Base-by-base conservation (phyloP, 1,140 invertebrate genomes). In the Caenorhabditis remanei region DNA sequence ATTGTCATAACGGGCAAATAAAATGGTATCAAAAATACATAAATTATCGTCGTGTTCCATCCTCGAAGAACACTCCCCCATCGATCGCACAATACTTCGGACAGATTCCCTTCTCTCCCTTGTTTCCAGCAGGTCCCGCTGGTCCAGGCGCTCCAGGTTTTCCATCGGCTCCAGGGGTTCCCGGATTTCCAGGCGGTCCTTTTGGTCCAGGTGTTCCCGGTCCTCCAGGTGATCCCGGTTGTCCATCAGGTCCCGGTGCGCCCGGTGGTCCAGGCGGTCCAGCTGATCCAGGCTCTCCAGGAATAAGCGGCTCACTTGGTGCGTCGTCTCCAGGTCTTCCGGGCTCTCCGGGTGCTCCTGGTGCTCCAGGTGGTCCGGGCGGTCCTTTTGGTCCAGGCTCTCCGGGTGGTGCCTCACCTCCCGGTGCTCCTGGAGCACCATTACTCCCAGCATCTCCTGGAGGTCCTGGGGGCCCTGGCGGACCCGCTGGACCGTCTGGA, bases 381-480 rank as follows among this genome's bases (percentile, higher is more conserved):
- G 63, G 85, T 79, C 87, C 87, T 21, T 79, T 58, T 19, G 50
- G 56, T 86, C 87, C 87, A 11, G 75, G 56, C 19, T 75, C 46
- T n/a, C 87, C 84, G 21, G 87, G 48, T 48, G 85, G 46, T 16
- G 79, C 88, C 4, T 83, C 56, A 16, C 43, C 83, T 84, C 88
- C 88, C 48, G 71, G 55, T 46, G 85, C 55, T 84, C 87, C 87
- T 16, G 85, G 85, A 53, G 65, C 56, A 82, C 87, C 87, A 32
- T 55, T 46, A 19, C 14, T 63, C 67, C 87, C 87, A 58, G 65
- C 41, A 16, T 88, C 79, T 83, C 87, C 87, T 13, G 87, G 67
- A 24, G 85, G 71, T 61, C 85, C 87, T 56, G 71, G 84, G n/a
- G 79, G 84, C 63, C 85, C 87, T 40, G 84, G 87, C 2, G 87